phyloP scores from a whole-genome alignment of 1,140 invertebrate species.

The Aphelinus certus region DNA sequence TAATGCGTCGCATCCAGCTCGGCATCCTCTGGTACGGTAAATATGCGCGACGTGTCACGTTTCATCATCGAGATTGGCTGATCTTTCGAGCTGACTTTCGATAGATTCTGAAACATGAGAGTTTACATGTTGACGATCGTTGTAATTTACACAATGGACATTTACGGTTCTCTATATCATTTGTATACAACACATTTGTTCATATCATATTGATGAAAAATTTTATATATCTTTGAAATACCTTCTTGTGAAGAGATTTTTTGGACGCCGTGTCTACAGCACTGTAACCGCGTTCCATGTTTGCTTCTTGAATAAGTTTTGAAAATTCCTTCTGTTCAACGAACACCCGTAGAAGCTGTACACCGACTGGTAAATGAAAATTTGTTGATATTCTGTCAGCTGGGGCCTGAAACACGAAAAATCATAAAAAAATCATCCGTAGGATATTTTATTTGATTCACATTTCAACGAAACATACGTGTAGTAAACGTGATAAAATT shows the following conservation, averaged over 20 bases:
- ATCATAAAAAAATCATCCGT: slow-evolving; percentile 17
- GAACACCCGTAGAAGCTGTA: slow-evolving; percentile 82
- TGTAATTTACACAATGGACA: not conserved
- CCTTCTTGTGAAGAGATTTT: slow-evolving; percentile 51
- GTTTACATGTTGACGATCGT: not conserved
- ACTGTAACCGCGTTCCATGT: slow-evolving; percentile 52
- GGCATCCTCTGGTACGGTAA: slow-evolving; percentile 81
- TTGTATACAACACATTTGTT: too few species aligned
- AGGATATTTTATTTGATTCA: not conserved
- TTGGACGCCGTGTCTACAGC: slow-evolving; percentile 46
- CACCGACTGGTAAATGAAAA: slow-evolving; percentile 79
- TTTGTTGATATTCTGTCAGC: slow-evolving; percentile 73
- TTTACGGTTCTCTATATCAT: not conserved
- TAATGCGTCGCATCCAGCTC: slow-evolving; percentile 57
- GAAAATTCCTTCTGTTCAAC: slow-evolving; percentile 71
- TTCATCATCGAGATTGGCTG: slow-evolving; percentile 70
- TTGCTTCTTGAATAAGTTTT: slow-evolving; percentile 54
- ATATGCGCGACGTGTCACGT: slow-evolving; percentile 79
- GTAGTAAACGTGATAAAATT: not conserved
- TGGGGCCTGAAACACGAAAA: slow-evolving; percentile 66
- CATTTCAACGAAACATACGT: not conserved
- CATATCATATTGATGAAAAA: too few species aligned
- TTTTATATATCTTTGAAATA: slow-evolving; percentile 30
- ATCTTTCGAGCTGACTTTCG: slow-evolving; percentile 57
- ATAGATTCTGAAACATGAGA: slow-evolving; percentile 45